These are phyloP conservation scores for Notodonta ziczac DNA, from an alignment of 2,888 invertebrate species.

Conservation along the genomic window DNA sequence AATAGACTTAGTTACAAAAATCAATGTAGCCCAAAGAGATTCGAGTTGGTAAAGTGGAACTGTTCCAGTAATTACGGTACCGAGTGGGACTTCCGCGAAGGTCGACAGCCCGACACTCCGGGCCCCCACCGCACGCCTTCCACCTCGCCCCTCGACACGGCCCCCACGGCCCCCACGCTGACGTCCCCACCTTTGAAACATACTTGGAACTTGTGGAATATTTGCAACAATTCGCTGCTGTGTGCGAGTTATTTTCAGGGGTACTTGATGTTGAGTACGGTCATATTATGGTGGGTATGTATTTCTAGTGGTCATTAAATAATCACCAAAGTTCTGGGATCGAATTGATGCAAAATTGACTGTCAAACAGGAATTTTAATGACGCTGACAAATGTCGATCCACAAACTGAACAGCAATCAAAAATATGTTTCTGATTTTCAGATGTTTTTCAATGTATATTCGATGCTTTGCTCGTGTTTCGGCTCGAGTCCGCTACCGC, in stretches of 20 bases:
- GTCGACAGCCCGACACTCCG: constrained; percentile 47
- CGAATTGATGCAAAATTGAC: too few relatives aligned
- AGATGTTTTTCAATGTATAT: too few relatives aligned
- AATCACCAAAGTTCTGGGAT: too few relatives aligned
- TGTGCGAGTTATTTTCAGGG: neutral
- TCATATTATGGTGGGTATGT: too few relatives aligned
- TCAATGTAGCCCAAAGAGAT: constrained; percentile 45
- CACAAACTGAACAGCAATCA: too few relatives aligned
- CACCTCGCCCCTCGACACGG: constrained; percentile 15
- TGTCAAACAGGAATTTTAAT: too few relatives aligned
- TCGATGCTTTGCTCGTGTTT: too few relatives aligned
- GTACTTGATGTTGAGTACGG: too few relatives aligned
- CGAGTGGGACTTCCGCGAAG: constrained; percentile 61
- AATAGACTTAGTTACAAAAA: constrained; percentile 25
- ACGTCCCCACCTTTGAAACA: constrained; percentile 21
- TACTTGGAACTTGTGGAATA: constrained; percentile 1
- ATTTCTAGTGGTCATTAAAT: too few relatives aligned
- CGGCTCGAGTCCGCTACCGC: too few relatives aligned
- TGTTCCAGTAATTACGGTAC: constrained; percentile 56
- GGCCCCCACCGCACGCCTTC: constrained; percentile 11
- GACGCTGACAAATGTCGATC: too few relatives aligned
- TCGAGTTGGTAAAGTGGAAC: constrained; percentile 52
- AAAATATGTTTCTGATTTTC: too few relatives aligned
- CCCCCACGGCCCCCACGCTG: constrained; percentile 29
- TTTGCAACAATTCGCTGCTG: constrained; percentile 2